These are phyloP conservation scores for Aricia agestis DNA, from an alignment of 1,140 invertebrate genomes.

Conservation along the genomic window DNA sequence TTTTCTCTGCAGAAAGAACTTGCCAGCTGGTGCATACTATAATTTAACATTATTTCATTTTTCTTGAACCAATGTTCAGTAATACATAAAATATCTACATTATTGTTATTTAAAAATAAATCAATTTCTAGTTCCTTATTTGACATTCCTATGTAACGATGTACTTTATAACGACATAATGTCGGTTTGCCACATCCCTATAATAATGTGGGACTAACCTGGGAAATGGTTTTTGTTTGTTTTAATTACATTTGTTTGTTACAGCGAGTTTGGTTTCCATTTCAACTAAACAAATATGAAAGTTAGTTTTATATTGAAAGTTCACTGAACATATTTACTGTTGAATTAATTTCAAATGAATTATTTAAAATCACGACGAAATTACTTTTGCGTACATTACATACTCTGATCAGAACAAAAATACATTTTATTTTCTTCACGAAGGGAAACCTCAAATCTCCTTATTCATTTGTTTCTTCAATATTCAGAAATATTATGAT, in stretches of 20 bases:
- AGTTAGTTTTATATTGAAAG: not conserved
- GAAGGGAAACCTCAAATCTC: too few species aligned
- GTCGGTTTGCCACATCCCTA: not conserved
- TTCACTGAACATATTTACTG: not conserved
- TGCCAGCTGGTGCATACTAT: too few species aligned
- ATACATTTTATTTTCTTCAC: not conserved
- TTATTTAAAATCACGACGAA: not conserved
- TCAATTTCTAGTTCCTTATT: too few species aligned
- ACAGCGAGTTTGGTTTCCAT: not conserved
- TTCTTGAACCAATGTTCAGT: too few species aligned
- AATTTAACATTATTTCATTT: too few species aligned
- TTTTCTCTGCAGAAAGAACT: too few species aligned
- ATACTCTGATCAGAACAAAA: too few species aligned
- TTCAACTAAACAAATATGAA: not conserved
- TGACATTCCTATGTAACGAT: too few species aligned
- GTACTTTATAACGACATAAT: not conserved
- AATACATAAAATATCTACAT: too few species aligned
- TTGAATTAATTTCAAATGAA: not conserved
- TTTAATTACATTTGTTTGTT: constrained; percentile 1
- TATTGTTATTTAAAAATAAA: too few species aligned
- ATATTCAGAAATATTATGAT: too few species aligned
- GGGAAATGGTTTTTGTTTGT: constrained; percentile 1
- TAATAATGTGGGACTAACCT: constrained; percentile 1
- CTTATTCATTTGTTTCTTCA: too few species aligned
- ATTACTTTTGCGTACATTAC: not conserved